These are phyloP conservation scores for Emydoidea blandingii DNA, from an alignment of 2,797 vertebrate genomes.

Conservation along the genomic window DNA sequence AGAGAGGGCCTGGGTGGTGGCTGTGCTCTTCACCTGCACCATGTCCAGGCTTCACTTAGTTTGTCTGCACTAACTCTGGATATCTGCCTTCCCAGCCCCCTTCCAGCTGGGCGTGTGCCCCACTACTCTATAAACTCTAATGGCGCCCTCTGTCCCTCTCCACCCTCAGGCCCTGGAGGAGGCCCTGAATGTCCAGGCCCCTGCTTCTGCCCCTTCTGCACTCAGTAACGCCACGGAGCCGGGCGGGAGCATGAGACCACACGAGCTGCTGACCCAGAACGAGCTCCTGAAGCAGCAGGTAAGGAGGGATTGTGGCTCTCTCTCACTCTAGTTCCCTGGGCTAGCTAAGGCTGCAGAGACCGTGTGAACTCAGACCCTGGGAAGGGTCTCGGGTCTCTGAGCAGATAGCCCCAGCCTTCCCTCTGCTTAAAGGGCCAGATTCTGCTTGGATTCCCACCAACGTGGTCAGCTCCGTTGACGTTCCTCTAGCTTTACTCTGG, in stretches of 20 bases:
- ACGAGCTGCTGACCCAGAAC: conserved; percentile 95
- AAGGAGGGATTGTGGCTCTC: not conserved
- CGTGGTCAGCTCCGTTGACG: too few relatives aligned
- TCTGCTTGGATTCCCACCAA: not conserved
- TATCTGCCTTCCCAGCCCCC: rapidly evolving
- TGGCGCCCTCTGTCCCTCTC: not conserved
- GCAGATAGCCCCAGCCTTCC: not conserved
- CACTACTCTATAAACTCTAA: not conserved
- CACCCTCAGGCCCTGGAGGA: conserved; percentile 92
- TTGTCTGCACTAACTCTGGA: not conserved
- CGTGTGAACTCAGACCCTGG: rapidly evolving
- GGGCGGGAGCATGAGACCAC: conserved; percentile 84
- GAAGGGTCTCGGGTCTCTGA: not conserved
- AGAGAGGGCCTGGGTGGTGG: not conserved
- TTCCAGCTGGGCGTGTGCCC: rapidly evolving
- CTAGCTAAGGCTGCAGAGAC: not conserved
- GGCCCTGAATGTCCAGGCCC: conserved; percentile 90
- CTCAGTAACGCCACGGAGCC: conserved; percentile 84
- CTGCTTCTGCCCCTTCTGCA: conserved; percentile 83
- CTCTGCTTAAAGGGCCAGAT: too few relatives aligned
- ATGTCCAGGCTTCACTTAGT: not conserved
- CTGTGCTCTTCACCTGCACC: not conserved
- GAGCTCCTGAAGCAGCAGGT: conserved; percentile 98
- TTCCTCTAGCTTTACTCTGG: too few relatives aligned
- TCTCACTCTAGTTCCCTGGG: not conserved